Percentiles rank a stretch among this genome's conserved stretches.
These are phyloP conservation scores for Siniperca chuatsi DNA, from an alignment of 2,113 vertebrate species.

Conservation along the genomic window DNA sequence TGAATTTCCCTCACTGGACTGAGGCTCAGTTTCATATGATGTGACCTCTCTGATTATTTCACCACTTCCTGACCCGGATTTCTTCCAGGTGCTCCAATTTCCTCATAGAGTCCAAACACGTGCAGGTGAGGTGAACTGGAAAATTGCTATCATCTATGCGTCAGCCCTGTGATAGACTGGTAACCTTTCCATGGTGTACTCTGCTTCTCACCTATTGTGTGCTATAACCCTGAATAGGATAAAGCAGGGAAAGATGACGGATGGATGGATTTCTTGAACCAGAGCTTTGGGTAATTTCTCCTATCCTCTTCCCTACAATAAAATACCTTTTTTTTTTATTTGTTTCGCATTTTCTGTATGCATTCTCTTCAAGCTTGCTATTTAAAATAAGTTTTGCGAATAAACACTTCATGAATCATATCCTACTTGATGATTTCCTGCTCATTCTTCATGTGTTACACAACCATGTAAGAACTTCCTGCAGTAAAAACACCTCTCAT, in stretches of 20 bases:
- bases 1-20: neutral
- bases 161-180: too few relatives aligned
- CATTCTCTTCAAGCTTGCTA: neutral
- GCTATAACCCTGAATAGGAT: neutral
- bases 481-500: conserved; percentile 22
- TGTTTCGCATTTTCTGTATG: neutral
- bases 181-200: too few relatives aligned
- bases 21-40: neutral
- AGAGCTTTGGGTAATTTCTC: neutral
- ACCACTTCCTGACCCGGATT: conserved; percentile 9
- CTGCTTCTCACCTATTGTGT: neutral
- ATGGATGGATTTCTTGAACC: neutral
- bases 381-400: neutral
- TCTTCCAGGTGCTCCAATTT: neutral
- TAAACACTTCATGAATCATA: conserved; percentile 9
- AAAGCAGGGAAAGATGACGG: neutral
- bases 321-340: neutral
- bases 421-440: neutral
- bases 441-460: neutral
- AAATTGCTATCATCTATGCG: neutral
- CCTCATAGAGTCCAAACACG: neutral
- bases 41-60: neutral
- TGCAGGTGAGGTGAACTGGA: neutral
- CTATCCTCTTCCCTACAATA: neutral
- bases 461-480: conserved; percentile 26